Base-by-base conservation (phyloP, 2,888 invertebrate genomes). In the Harpagoxenus sublaevis region DNA sequence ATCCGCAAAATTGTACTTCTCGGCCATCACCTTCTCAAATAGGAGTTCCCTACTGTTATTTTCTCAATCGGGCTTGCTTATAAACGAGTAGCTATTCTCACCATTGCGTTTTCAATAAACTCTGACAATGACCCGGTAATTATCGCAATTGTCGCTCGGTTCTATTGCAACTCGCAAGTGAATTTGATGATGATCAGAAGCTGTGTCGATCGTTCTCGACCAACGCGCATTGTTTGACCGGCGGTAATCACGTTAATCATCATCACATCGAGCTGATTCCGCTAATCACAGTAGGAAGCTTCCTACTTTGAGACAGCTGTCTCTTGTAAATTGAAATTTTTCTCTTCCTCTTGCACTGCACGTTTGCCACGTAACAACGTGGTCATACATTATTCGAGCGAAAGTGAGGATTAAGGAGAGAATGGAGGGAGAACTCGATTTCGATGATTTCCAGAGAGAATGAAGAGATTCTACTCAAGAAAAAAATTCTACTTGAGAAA, bases 1-100 rank as follows among this genome's bases (percentile, higher is more conserved):
- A 71, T 35, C 15, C 15, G 48, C 39, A 51, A 81, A 73, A 81
- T 73, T 70, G 35, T 45, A 70, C n/a, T 70, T 45, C 23, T 51
- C 39, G 57, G 35, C n/a, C 48, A 12, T 71, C 60, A 23, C 1
- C n/a, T 78, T 55, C 23, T 51, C 53, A 15, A 53, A 73, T 60
- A 48, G 10, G 8, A 62, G 48, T 81, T 8, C 51, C 18, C 48
- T 45, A 60, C 39, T 28, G n/a, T 81, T 39, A 62, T 81, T 35
- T 71, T 73, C 70, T 81, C 48, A 81, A 62, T 73, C 71, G 23
- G 12, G 10, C 8, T 12, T 31, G 48, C 23, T 48, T 60, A n/a
- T 35, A 23, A 45, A 45, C 23, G 23, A n/a, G 55, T 79, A 57
- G 48, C 48, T 28, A 18, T 18, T 71, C 60, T 79, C 35, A 73